Conservation (phyloP, 2,888 invertebrate genomes). For the Melanophora roralis region DNA sequence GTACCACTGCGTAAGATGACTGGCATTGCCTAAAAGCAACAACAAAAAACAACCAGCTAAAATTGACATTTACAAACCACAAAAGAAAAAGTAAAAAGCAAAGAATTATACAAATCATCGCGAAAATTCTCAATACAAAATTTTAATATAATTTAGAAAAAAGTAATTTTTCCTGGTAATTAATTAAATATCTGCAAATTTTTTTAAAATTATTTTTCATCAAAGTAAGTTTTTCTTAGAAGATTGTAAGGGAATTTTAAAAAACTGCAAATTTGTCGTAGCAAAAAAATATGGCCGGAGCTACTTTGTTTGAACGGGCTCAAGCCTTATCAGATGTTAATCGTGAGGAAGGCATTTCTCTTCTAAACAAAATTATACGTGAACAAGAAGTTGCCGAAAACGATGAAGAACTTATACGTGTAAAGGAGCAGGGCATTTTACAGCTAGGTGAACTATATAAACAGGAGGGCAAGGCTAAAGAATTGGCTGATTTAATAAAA, state of each 20-base stretch:
- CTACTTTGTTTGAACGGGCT: constrained; percentile 91
- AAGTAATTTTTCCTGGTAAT: constrained; percentile 20
- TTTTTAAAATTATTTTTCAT: not conserved
- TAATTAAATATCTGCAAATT: constrained; percentile 2
- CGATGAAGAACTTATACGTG: constrained; percentile 93
- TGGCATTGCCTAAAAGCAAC: constrained; percentile 69
- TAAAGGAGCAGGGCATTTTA: constrained; percentile 95
- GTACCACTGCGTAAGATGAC: constrained; percentile 72
- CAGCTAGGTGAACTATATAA: constrained; percentile 95
- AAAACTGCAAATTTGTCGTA: not conserved
- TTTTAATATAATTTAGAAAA: constrained; percentile 44
- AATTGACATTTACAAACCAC: constrained; percentile 64
- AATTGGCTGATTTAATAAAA: constrained; percentile 94
- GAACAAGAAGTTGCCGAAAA: constrained; percentile 87
- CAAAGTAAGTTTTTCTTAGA: constrained; percentile 36
- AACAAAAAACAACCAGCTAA: constrained; percentile 42
- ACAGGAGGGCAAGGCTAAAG: constrained; percentile 95
- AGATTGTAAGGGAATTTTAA: not conserved
- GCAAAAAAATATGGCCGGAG: constrained; percentile 91
- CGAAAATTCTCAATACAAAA: constrained; percentile 55
- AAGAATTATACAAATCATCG: constrained; percentile 63
- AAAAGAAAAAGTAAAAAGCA: constrained; percentile 65
- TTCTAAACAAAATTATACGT: constrained; percentile 87
- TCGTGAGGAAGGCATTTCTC: constrained; percentile 85
- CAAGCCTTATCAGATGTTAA: constrained; percentile 86